Base-by-base conservation (phyloP, 2,113 vertebrate species). In the Microcebus griseorufus region DNA sequence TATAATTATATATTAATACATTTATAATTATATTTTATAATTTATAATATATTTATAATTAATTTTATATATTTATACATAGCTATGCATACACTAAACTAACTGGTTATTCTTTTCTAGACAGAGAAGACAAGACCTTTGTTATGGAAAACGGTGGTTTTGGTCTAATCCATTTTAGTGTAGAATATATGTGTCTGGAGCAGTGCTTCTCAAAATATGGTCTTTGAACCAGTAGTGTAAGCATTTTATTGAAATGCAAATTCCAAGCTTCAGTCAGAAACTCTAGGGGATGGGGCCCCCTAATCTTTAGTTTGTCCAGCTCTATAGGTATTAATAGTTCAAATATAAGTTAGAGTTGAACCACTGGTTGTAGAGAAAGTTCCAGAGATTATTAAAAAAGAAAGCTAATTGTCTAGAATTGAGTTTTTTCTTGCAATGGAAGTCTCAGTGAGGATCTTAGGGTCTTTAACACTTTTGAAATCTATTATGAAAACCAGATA, bases 391-490 rank as follows among this genome's bases (percentile, higher is more conserved):
- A 3, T 76, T 82, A 17, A 42, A 39, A 22, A 76, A 94, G 65
- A 84, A 76, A 91, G 32, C 6, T 95, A 76, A 39, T 91, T 65
- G 64, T 64, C 51, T 85, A 82, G 51, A 91, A 83, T 42, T 86
- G 78, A 69, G 0, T 7, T 70, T 87, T 75, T 9, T 65, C 13
- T 96, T 78, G 1, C 37, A 87, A 9, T 60, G 45, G 48, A 82
- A 83, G 12, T 91, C 37, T 92, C 20, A 60, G 12, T 11, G 32
- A 76, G 64, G 27, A 60, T 64, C 9, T 65, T n/a, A 87, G 53
- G 27, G 18, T 55, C 67, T 91, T 95, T 76, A 78, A 78, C n/a
- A 87, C 78, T 94, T 94, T 23, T 96, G 76, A 95, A 80, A n/a
- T 94, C 42, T 64, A 16, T 60, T 23, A n/a, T 96, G 92, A 92